Evolutionary conservation across 2,888 invertebrate species (phyloP), one percentile per base, ranked within the genome.

Genomic region (Scaptomyza polygonia): DNA sequence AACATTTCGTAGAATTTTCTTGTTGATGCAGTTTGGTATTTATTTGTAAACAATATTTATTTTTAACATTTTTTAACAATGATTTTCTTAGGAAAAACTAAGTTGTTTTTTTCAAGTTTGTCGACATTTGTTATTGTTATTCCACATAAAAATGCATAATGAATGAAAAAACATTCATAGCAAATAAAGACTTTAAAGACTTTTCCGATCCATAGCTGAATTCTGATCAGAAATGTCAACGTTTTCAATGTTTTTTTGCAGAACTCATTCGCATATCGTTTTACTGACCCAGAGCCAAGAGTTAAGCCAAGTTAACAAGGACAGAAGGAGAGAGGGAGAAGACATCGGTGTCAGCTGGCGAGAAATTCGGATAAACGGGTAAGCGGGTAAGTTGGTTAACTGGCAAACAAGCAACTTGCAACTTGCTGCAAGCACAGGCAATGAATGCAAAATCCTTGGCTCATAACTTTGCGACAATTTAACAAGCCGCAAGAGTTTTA

Each of bases 381-480:
- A 32, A 45, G 14, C 14, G 11, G 34, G 55, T 45, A 44, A 40
- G n/a, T 21, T 5, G 44, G 21, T 8, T 8, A 11, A 39, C 63
- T 29, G 40, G 48, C 56, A 16, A n/a, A 44, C 40, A 42, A 12
- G 69, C 52, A 39, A 56, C 30, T 9, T 12, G 32, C 32, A 34
- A 34, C 32, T 34, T 34, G n/a, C 4, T 34, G 14, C 27, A 27
- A 21, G 43, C 43, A 43, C 29, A 7, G 44, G 58, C 64, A 51
- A 73, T 61, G 59, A 51, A 73, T 61, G 59, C 57, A 53, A 59
- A 74, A 70, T 62, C 73, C 57, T 59, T 55, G 36, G 79, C 63
- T 72, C 86, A 81, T 86, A 83, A 83, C 69, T 86, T 81, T 74
- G 77, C 83, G 48, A 77, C 83, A 86, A 79, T 81, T 81, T 86